These are phyloP conservation scores for Aspiorhynchus laticeps DNA, from an alignment of 2,113 vertebrate species.

Conservation along the genomic window DNA sequence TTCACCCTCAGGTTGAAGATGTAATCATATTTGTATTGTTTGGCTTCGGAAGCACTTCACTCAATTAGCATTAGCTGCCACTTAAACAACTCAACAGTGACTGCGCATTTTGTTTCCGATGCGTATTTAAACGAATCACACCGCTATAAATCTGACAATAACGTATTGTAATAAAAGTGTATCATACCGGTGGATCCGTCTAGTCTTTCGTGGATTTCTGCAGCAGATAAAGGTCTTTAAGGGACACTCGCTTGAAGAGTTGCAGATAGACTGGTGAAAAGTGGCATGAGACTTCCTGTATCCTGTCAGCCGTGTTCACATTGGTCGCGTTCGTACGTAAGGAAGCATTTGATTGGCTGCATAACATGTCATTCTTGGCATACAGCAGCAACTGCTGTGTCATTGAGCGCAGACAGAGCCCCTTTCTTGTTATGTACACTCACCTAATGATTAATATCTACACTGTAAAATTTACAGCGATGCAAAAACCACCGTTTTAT, in stretches of 20 bases:
- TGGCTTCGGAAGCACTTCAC: neutral
- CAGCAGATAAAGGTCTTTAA: neutral
- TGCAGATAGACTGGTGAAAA: neutral
- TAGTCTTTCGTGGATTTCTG: neutral
- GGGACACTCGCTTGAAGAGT: neutral
- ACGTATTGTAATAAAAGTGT: neutral
- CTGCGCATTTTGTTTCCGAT: neutral
- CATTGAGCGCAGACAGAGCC: neutral
- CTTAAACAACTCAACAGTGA: neutral
- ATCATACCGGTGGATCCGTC: neutral
- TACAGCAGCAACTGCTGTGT: neutral
- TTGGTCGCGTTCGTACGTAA: neutral
- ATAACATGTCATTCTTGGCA: neutral
- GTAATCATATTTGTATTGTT: neutral
- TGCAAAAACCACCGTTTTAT: too few species aligned
- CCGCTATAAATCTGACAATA: neutral
- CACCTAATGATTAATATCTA: too few species aligned
- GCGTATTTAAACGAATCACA: neutral
- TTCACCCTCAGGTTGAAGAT: neutral
- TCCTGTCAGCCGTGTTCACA: neutral
- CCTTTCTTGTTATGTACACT: neutral
- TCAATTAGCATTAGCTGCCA: slow-evolving; percentile 15
- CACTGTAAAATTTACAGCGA: too few species aligned
- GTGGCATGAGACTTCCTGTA: neutral
- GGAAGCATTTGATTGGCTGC: neutral